A percentile compares a stretch with the other conserved stretches of the same genome.
Evolutionary conservation across 2,113 vertebrate genomes (phyloP).

Genomic region (Sinocyclocheilus maitianheensis): DNA sequence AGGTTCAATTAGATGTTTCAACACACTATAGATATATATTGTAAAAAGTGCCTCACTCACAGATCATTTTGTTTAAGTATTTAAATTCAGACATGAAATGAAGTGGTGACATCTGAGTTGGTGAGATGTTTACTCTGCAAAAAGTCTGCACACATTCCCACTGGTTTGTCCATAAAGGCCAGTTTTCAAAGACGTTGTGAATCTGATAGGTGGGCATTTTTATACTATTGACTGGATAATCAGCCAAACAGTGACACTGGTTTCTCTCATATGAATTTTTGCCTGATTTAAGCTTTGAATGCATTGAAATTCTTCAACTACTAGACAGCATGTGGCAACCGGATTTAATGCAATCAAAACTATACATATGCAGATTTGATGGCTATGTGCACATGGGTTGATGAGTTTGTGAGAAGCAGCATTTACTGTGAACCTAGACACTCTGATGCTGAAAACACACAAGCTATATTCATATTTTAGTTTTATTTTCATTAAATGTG

Average conservation of each 20-base stretch:
- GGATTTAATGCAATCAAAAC: too few relatives aligned
- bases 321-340: not conserved
- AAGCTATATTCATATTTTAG: too few relatives aligned
- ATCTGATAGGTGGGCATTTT: not conserved
- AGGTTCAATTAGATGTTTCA: not conserved
- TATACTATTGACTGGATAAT: not conserved
- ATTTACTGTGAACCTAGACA: too few relatives aligned
- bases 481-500: too few relatives aligned
- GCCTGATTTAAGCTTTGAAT: too few relatives aligned
- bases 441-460: too few relatives aligned
- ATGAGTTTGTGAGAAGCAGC: too few relatives aligned
- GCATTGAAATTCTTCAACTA: not conserved
- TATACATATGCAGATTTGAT: too few relatives aligned
- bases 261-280: not conserved
- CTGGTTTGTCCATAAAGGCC: not conserved
- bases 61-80: not conserved
- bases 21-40: not conserved
- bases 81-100: not conserved
- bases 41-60: not conserved
- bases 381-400: too few relatives aligned
- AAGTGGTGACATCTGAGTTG: too few relatives aligned
- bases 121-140: not conserved
- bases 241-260: not conserved
- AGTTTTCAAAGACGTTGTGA: not conserved
- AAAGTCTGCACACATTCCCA: not conserved